Percentiles rank a stretch among this genome's conserved stretches.
Evolutionary conservation across 2,113 vertebrate genomes (phyloP).

Genomic region (Merops nubicus): DNA sequence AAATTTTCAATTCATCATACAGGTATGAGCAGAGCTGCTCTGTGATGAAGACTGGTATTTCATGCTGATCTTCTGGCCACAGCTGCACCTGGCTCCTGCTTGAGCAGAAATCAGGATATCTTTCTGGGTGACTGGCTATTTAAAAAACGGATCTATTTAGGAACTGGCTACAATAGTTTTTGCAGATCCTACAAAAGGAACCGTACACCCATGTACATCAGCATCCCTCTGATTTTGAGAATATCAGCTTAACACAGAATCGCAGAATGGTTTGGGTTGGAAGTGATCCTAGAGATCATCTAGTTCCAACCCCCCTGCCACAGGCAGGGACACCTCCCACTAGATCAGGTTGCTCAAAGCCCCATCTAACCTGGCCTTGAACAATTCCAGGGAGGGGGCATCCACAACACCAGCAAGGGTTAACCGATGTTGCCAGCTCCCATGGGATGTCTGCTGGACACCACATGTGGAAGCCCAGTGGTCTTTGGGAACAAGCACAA

Average conservation of each 20-base stretch:
- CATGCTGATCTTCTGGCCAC: background rate
- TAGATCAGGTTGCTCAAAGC: background rate
- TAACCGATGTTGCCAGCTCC: background rate
- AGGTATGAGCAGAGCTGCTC: background rate
- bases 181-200: too few species aligned
- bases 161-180: background rate
- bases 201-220: background rate
- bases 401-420: background rate
- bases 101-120: background rate
- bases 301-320: background rate
- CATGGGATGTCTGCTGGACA: background rate
- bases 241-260: background rate
- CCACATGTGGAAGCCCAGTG: fast-evolving
- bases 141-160: background rate
- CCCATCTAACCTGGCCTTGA: background rate
- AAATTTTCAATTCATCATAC: background rate
- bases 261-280: background rate
- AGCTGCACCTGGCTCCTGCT: background rate
- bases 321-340: background rate
- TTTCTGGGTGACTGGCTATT: background rate
- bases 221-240: background rate
- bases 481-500: background rate
- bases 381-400: background rate
- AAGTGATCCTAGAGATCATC: background rate
- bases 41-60: background rate